Evolutionary conservation across 1,140 invertebrate genomes (phyloP), one percentile per base, ranked within the genome.

Genomic region (Penaeus japonicus): DNA sequence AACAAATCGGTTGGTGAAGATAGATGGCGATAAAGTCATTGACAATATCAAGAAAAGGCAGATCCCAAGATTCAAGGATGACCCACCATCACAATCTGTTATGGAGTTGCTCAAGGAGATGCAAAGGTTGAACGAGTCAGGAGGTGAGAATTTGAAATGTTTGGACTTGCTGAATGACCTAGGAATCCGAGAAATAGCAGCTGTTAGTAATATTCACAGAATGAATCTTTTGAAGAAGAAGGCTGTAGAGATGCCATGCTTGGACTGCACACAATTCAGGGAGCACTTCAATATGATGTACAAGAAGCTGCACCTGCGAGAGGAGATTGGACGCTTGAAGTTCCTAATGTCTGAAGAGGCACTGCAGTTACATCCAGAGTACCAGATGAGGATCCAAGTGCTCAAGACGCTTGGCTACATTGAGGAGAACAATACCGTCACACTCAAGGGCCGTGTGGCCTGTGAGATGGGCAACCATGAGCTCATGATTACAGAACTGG

Each of bases 381-480:
- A 99, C 92, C 94, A 96, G 90, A 95, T 95, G 90, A 94, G 97
- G 91, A 94, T 99, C 55, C 92, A 96, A 62, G 96, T 99, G n/a
- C 92, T 99, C 1, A 95, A 95, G 91, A 93, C 94, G 89, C 93
- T 99, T 17, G 95, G 93, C 27, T 95, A 95, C 89, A 92, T 95
- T 77, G 95, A 97, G 93, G 92, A 94, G 17, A 93, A 95, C 87
- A 95, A 96, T 91, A 84, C 92, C 94, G 95, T 97, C 3, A 95
- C 95, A 83, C 92, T 98, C 57, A 99, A 99, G 94, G 98, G 98
- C 18, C 94, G 96, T 87, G 98, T 99, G 15, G 99, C 98, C 4
- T 97, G 98, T 92, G 96, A 98, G 92, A 99, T 99, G 95, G 97
- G 97, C 24, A 98, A 96, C 87, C 94, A 95, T 85, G 98, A 99